phyloP scores from a whole-genome alignment of 2,888 invertebrate genomes.

The Andrena camellia region DNA sequence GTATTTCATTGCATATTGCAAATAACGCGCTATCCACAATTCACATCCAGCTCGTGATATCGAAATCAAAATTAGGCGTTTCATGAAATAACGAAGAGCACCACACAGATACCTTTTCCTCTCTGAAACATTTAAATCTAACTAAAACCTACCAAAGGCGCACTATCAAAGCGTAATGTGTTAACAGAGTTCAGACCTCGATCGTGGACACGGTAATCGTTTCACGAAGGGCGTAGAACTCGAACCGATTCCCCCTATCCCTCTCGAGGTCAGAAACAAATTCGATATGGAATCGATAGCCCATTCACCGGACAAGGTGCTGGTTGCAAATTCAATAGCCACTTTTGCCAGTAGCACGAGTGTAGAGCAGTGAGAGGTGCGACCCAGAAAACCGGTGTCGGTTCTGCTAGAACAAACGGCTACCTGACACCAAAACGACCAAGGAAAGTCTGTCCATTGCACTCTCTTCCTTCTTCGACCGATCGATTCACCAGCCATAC shows the following conservation, averaged over 20 bases:
- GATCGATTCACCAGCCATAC: slow-evolving; percentile 20
- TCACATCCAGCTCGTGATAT: too few relatives aligned
- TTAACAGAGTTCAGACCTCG: neutral
- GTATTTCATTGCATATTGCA: too few relatives aligned
- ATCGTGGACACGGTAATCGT: slow-evolving; percentile 7
- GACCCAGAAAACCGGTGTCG: slow-evolving; percentile 71
- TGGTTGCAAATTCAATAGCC: slow-evolving; percentile 64
- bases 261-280: slow-evolving; percentile 58
- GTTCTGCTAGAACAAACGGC: slow-evolving; percentile 59
- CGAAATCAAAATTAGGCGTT: neutral
- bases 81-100: too few relatives aligned
- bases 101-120: neutral
- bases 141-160: neutral
- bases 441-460: slow-evolving; percentile 70
- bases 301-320: slow-evolving; percentile 65
- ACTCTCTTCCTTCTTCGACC: slow-evolving; percentile 49
- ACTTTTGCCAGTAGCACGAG: slow-evolving; percentile 65
- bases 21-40: too few relatives aligned
- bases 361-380: slow-evolving; percentile 77
- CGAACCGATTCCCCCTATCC: slow-evolving; percentile 44
- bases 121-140: neutral
- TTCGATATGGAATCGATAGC: slow-evolving; percentile 61
- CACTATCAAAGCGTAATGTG: too few relatives aligned
- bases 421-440: slow-evolving; percentile 68
- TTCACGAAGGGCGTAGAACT: slow-evolving; percentile 22